These are phyloP conservation scores for Pediacus dermestoides DNA, from an alignment of 2,888 invertebrate genomes.

Conservation along the genomic window DNA sequence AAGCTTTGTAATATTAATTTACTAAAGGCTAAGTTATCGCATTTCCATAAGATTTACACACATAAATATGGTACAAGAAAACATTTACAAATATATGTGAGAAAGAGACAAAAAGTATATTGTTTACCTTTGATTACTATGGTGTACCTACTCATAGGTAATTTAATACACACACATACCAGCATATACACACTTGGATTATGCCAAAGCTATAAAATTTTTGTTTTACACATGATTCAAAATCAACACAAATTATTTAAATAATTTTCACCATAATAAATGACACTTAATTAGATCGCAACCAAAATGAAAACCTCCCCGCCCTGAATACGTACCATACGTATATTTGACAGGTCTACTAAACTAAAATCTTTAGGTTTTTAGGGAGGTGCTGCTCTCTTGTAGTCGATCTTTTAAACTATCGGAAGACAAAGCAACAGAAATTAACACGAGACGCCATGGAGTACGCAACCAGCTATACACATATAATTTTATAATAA, in stretches of 20 bases:
- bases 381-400: slow-evolving; percentile 4
- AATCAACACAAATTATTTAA: slow-evolving; percentile 2
- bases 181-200: slow-evolving; percentile 20
- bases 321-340: slow-evolving; percentile 48
- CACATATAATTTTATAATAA: too few species aligned
- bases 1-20: too few species aligned
- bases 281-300: slow-evolving; percentile 28
- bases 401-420: too few species aligned
- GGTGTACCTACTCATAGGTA: slow-evolving; percentile 32
- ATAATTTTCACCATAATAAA: slow-evolving; percentile 4
- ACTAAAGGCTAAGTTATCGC: too few species aligned
- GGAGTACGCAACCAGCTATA: not conserved
- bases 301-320: slow-evolving; percentile 43
- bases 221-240: slow-evolving; percentile 6
- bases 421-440: too few species aligned
- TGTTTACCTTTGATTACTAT: slow-evolving; percentile 48
- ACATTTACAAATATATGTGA: slow-evolving; percentile 20
- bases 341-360: slow-evolving; percentile 43
- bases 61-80: slow-evolving; percentile 4
- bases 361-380: slow-evolving; percentile 8
- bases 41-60: slow-evolving; percentile 3
- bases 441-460: too few species aligned
- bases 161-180: slow-evolving; percentile 13
- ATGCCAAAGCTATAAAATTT: too few species aligned
- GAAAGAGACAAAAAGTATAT: slow-evolving; percentile 41